phyloP scores from a whole-genome alignment of 2,888 invertebrate species.

The Anticlea derivata region DNA sequence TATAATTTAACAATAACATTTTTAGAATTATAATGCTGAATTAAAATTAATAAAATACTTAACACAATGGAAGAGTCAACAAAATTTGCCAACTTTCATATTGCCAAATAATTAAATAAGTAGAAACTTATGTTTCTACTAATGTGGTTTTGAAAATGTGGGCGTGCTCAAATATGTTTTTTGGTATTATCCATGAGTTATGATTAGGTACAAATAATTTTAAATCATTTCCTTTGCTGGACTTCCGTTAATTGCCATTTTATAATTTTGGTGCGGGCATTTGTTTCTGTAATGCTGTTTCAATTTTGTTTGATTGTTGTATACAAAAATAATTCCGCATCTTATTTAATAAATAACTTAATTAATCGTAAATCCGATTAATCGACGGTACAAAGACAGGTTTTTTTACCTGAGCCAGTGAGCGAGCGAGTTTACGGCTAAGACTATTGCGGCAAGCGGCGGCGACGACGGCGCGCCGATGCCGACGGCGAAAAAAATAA shows the following conservation, averaged over 20 bases:
- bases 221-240: background rate
- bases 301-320: background rate
- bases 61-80: no score
- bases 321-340: background rate
- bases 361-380: slow-evolving; percentile 21
- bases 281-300: no score
- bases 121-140: background rate
- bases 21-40: no score
- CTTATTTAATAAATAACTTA: slow-evolving; percentile 14
- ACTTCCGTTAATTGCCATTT: slow-evolving; percentile 1
- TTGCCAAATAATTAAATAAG: background rate
- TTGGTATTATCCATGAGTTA: background rate
- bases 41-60: no score
- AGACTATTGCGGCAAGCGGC: slow-evolving; percentile 25
- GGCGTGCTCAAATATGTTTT: background rate
- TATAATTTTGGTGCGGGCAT: background rate
- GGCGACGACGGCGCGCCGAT: slow-evolving; percentile 27
- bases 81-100: background rate
- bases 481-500: slow-evolving; percentile 33
- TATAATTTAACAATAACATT: no score
- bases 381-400: slow-evolving; percentile 21
- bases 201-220: background rate
- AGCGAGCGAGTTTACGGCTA: slow-evolving; percentile 26
- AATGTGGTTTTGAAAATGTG: background rate
- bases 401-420: slow-evolving; percentile 19